Conservation (phyloP, 1,140 invertebrate genomes). For the Episyrphus balteatus region DNA sequence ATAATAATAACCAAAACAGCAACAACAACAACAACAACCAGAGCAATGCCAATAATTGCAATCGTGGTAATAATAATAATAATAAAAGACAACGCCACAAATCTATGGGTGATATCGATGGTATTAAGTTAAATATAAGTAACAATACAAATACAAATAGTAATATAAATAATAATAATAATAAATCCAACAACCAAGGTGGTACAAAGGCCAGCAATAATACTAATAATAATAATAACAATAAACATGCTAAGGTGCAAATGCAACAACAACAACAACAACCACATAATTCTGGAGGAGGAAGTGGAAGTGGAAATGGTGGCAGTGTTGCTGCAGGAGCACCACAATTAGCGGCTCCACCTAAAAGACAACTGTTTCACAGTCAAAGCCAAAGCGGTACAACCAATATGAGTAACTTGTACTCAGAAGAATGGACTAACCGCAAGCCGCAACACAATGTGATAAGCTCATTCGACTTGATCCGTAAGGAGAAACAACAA, state of each 20-base stretch:
- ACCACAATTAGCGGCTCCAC: constrained; percentile 7
- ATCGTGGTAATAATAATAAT: neutral
- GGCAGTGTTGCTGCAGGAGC: neutral
- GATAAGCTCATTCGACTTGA: constrained; percentile 33
- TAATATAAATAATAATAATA: constrained; percentile 14
- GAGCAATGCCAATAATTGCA: neutral
- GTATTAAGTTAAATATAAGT: constrained; percentile 30
- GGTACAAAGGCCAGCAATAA: constrained; percentile 1
- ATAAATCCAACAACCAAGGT: constrained; percentile 8
- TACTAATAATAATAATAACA: constrained; percentile 4
- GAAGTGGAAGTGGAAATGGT: neutral
- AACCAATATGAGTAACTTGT: no score
- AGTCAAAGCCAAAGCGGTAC: constrained; percentile 32
- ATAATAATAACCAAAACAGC: constrained; percentile 11
- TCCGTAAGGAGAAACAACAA: constrained; percentile 31
- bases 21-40: neutral
- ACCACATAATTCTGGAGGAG: neutral
- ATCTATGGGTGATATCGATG: constrained; percentile 48
- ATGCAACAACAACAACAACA: neutral
- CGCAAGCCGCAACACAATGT: no score
- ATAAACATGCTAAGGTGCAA: constrained; percentile 4
- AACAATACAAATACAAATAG: constrained; percentile 5
- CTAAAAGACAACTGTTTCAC: constrained; percentile 29
- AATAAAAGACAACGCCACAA: constrained; percentile 44
- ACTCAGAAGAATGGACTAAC: no score